These are phyloP conservation scores for Koerneria pararmatus DNA, from an alignment of 2,888 invertebrate genomes.

Conservation along the genomic window DNA sequence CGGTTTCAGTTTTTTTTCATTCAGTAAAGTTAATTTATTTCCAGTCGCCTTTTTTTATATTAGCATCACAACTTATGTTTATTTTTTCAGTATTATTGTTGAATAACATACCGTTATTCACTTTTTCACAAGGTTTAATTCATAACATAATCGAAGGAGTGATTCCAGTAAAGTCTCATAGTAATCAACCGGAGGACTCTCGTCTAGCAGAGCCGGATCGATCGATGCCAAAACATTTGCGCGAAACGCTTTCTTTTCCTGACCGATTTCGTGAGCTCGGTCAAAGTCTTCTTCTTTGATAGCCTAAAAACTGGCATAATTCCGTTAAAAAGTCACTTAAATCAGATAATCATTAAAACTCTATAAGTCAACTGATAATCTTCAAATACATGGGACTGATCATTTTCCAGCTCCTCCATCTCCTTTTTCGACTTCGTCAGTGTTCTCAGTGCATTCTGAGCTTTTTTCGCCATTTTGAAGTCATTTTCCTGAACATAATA, in stretches of 20 bases:
- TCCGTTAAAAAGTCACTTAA: not conserved
- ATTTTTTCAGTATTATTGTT: too few relatives aligned
- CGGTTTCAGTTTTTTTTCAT: too few relatives aligned
- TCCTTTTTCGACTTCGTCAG: conserved; percentile 35
- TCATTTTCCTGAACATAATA: conserved; percentile 25
- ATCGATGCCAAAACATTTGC: conserved; percentile 35
- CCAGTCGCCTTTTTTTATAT: too few relatives aligned
- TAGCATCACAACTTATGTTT: too few relatives aligned
- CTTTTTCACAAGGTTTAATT: too few relatives aligned
- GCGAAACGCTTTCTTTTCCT: conserved; percentile 44
- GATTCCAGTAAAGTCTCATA: too few relatives aligned
- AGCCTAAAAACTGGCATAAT: not conserved
- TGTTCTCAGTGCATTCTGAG: conserved; percentile 35
- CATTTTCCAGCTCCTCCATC: conserved; percentile 40
- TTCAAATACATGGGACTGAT: conserved; percentile 26
- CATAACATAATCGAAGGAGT: too few relatives aligned
- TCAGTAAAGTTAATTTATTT: too few relatives aligned
- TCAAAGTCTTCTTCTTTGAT: conserved; percentile 39
- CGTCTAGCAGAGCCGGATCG: conserved; percentile 33
- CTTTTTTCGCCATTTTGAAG: conserved; percentile 40
- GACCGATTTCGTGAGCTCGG: conserved; percentile 41
- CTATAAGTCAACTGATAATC: not conserved
- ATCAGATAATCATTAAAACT: not conserved
- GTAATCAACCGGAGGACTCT: conserved; percentile 32
- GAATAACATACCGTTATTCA: too few relatives aligned